Base-by-base conservation (phyloP, 2,888 invertebrate genomes). In the Callinectes sapidus region DNA sequence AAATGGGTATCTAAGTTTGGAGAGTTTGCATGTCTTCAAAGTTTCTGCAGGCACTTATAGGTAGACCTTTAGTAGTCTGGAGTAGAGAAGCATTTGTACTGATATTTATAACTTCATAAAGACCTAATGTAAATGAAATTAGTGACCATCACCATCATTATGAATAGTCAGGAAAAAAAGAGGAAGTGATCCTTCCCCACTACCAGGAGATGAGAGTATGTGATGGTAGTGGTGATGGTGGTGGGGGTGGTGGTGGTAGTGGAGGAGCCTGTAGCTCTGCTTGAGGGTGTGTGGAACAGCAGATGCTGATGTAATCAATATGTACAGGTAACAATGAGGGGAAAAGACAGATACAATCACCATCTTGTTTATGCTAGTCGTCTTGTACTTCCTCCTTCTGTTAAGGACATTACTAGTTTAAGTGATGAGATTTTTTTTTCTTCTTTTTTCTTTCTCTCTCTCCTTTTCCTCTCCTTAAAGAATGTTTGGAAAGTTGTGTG, bases 351-450 rank as follows among this genome's bases (percentile, higher is more conserved):
- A 81, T 81, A 81, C 81, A 81, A 81, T 81, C 81, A 81, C 81
- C n/a, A 81, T 81, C 81, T 81, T 81, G 81, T 81, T 81, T 35
- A 81, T 81, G 81, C 81, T 81, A 81, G 81, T 81, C 81, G 81
- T 81, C 32, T 14, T 35, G 81, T 81, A 81, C 81, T 81, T 81
- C 81, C 81, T 81, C 32, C n/a, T 81, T 81, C 81, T 32, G 81
- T 81, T 81, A 81, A 81, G 81, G 81, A 81, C 81, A 81, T 81
- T 81, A 81, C 81, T 81, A 81, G 35, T 81, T 81, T 81, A 81
- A 81, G 81, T 81, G 81, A 81, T 77, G n/a, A 77, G 28, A 28
- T 10, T 77, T 77, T 8, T 28, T 28, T 28, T 5, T 32, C 2
- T 28, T n/a, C 3, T 77, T 32, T 6, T n/a, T 77, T 28, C 2